Evolutionary conservation across 2,797 vertebrate species (phyloP).

Genomic region (Cichlasoma orientale): DNA sequence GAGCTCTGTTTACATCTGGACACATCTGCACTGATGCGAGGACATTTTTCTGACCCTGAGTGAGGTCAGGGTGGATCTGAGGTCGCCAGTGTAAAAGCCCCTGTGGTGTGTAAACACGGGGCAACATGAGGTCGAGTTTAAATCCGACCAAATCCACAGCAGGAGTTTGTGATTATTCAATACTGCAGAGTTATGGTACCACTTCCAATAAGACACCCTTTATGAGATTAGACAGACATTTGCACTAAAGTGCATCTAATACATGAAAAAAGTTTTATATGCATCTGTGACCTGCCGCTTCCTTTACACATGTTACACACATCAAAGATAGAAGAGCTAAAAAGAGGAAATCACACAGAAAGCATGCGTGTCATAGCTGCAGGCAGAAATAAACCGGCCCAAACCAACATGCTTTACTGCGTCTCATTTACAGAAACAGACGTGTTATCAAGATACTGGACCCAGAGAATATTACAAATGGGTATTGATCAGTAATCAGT

Average conservation of each 20-base stretch:
- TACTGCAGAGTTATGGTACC: background rate
- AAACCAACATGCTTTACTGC: background rate
- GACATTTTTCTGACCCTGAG: too few relatives aligned
- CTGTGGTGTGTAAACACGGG: background rate
- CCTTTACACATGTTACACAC: too few relatives aligned
- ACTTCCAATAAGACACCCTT: background rate
- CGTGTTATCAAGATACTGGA: background rate
- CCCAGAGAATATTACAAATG: background rate
- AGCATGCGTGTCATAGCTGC: fast-evolving
- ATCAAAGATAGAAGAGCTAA: background rate
- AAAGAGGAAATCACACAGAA: background rate
- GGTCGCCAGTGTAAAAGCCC: background rate
- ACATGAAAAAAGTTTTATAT: too few relatives aligned
- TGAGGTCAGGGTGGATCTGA: background rate
- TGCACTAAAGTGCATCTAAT: background rate
- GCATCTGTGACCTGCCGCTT: too few relatives aligned
- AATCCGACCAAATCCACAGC: background rate
- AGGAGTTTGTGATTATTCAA: background rate
- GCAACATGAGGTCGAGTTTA: background rate
- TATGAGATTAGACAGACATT: background rate
- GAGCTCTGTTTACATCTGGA: background rate
- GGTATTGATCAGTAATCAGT: background rate
- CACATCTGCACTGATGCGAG: too few relatives aligned
- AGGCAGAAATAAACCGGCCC: fast-evolving
- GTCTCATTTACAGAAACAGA: background rate